Conservation (phyloP, 2,113 vertebrate species). For the Electrona antarctica region DNA sequence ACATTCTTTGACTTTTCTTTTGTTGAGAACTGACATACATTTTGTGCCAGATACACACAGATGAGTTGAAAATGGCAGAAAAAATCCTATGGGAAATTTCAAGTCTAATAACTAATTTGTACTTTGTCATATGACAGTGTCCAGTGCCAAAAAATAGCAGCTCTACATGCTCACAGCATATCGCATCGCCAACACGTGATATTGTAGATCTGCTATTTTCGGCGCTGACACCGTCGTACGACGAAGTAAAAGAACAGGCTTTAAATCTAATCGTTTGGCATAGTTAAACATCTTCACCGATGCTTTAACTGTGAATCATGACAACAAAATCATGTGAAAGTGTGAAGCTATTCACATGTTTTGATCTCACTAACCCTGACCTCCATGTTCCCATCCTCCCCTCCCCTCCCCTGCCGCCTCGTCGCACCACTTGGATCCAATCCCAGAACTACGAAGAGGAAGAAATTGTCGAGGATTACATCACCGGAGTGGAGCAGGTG, state of each 20-base stretch:
- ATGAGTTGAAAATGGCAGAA: neutral
- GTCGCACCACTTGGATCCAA: constrained; percentile 22
- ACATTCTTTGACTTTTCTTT: constrained; percentile 7
- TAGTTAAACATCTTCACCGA: neutral
- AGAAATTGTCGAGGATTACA: constrained; percentile 92
- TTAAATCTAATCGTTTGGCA: neutral
- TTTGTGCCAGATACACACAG: constrained; percentile 12
- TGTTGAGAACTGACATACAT: neutral
- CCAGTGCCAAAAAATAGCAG: no score
- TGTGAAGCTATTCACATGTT: constrained; percentile 35
- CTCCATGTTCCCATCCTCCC: constrained; percentile 29
- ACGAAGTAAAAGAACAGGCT: no score
- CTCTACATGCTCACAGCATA: no score
- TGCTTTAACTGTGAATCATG: constrained; percentile 30
- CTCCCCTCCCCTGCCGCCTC: neutral
- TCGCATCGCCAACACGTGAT: no score
- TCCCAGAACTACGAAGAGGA: constrained; percentile 86
- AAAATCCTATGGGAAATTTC: constrained; percentile 6
- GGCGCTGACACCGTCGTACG: no score
- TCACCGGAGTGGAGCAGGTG: constrained; percentile 92
- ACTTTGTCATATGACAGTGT: constrained; percentile 13
- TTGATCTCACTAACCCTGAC: constrained; percentile 43
- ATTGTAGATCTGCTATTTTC: no score
- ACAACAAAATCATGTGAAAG: constrained; percentile 33
- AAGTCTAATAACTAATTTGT: no score